Base-by-base conservation (phyloP, 2,113 vertebrate genomes). In the Amphiprion ocellaris region DNA sequence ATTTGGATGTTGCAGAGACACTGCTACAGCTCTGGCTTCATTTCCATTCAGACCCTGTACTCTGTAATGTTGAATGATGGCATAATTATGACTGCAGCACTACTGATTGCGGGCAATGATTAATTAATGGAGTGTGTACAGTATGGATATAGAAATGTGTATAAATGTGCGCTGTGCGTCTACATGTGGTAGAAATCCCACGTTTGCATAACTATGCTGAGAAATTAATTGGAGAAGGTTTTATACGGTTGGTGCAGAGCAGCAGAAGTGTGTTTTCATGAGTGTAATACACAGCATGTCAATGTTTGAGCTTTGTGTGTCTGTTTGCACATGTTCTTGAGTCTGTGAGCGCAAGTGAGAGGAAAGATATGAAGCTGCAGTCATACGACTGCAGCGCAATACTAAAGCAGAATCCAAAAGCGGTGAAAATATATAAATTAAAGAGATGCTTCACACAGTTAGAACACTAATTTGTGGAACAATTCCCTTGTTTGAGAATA, bases 61-160 rank as follows among this genome's bases (percentile, higher is more conserved):
- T 59, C 76, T 68, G 19, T 66, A 68, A 58, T 66, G 65, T 61
- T 71, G 80, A 83, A 81, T 76, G 84, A 87, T 87, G 67, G 70
- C 52, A 77, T 87, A 90, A 87, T 90, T 87, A 89, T 77, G 62
- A 85, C 58, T 68, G 76, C 59, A 52, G 72, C 4, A 53, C 24
- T 74, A 62, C 69, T 79, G 70, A 82, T 67, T 68, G 66, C 28
- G 46, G 73, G 54, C 64, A 50, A 65, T 78, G 65, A 84, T 81
- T 89, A 90, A 86, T 89, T 89, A 87, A 87, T 64, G 50, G 12
- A 52, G 52, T 85, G 69, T 88, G 58, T 69, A 82, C 65, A 60
- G 56, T 80, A 49, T 58, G 56, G 67, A 15, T 67, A 83, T 85
- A 64, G 49, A 47, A 41, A 69, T 83, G 41, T 67, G 68, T 52